These are phyloP conservation scores for Phania funesta DNA, from an alignment of 2,888 invertebrate species.

Conservation along the genomic window DNA sequence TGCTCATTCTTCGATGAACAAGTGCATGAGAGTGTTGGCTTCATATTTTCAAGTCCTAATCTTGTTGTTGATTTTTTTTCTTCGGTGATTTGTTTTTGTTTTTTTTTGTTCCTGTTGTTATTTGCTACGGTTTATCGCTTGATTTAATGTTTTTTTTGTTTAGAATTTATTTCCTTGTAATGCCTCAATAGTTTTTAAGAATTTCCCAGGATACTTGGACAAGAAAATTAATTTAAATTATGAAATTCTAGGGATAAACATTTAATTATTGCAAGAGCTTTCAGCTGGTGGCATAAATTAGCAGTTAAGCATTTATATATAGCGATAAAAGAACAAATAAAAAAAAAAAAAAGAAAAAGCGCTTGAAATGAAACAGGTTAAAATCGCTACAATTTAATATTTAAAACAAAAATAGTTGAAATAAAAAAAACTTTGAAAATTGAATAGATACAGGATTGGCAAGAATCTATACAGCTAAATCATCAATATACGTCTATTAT, in stretches of 20 bases:
- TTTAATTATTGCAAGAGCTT: background rate
- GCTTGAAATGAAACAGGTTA: too few species aligned
- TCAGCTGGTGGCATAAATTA: too few species aligned
- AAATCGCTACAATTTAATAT: too few species aligned
- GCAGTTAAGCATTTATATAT: too few species aligned
- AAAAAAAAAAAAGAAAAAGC: background rate
- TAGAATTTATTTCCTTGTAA: conserved; percentile 16
- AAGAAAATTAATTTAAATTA: background rate
- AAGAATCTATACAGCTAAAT: too few species aligned
- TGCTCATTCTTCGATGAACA: conserved; percentile 34
- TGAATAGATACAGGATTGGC: too few species aligned
- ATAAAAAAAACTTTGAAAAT: too few species aligned
- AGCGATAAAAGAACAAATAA: background rate
- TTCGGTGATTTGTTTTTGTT: conserved; percentile 28
- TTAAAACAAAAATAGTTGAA: too few species aligned
- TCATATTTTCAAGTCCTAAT: conserved; percentile 35
- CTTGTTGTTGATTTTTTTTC: conserved; percentile 1
- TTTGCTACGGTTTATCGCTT: conserved; percentile 53
- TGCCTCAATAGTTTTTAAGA: conserved; percentile 10
- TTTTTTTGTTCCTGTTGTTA: conserved; percentile 23
- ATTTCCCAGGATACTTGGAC: conserved; percentile 56
- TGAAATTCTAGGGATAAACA: background rate
- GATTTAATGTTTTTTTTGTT: conserved; percentile 24
- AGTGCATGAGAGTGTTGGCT: conserved; percentile 31
- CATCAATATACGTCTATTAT: too few species aligned